Conservation (phyloP, 2,888 invertebrate genomes). For the Tipula confusa region DNA sequence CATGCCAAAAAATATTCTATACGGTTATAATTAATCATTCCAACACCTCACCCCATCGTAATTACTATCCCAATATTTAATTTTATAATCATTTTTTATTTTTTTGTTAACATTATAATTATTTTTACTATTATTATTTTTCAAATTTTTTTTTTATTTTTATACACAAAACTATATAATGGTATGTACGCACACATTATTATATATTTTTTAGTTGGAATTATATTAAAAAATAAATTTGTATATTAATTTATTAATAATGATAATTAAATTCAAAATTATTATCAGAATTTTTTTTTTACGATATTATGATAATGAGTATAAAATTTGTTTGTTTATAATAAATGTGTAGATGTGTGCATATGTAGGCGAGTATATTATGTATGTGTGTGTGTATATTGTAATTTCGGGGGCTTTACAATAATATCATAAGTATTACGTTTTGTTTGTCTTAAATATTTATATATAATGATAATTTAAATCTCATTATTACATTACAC, state of each 20-base stretch:
- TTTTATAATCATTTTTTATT: not conserved
- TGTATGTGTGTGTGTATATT: not conserved
- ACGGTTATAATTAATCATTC: too few species aligned
- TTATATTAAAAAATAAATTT: not conserved
- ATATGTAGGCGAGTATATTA: not conserved
- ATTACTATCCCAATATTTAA: not conserved
- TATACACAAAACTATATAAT: constrained; percentile 12
- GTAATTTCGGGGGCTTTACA: not conserved
- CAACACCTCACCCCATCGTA: too few species aligned
- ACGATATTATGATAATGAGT: not conserved
- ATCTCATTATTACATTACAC: not conserved
- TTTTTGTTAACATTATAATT: constrained; percentile 8
- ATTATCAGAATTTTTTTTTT: not conserved
- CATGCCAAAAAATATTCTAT: too few species aligned
- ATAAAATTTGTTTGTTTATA: not conserved
- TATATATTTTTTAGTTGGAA: not conserved
- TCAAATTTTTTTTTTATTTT: not conserved
- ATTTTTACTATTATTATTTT: not conserved
- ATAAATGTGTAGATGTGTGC: not conserved
- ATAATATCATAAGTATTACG: constrained; percentile 4
- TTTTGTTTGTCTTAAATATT: not conserved
- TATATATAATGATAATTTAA: too few species aligned
- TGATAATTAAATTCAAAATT: not conserved
- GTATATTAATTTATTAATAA: constrained; percentile 8
- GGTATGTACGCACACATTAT: not conserved